Percentiles rank a stretch among this genome's conserved stretches.
phyloP scores from a whole-genome alignment of 2,888 invertebrate genomes.

The Megalurothrips usitatus region DNA sequence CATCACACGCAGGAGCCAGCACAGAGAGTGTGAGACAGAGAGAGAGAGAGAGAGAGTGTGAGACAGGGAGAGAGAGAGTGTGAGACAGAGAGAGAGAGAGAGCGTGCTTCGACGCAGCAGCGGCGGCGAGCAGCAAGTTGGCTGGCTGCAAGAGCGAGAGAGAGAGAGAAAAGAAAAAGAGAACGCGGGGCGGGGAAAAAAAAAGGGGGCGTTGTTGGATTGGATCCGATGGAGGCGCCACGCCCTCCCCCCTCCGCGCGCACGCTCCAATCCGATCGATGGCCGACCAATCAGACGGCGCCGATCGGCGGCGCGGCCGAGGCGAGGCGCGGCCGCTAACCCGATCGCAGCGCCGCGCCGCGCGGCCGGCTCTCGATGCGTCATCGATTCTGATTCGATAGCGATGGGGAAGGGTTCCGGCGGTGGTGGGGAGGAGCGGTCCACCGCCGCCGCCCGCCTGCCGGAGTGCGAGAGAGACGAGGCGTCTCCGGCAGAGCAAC shows the following conservation, averaged over 20 bases:
- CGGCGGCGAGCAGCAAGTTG: no score
- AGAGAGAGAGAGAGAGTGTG: no score
- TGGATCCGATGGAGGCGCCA: background rate
- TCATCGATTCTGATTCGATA: slow-evolving; percentile 16
- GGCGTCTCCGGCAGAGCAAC: no score
- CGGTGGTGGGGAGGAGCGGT: background rate
- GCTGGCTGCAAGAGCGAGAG: background rate
- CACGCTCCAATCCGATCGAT: slow-evolving; percentile 16
- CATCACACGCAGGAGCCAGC: no score
- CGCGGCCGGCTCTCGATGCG: background rate
- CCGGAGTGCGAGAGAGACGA: background rate
- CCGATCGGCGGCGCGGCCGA: background rate
- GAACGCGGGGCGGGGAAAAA: background rate
- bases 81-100: background rate
- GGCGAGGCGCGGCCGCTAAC: background rate
- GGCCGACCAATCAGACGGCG: slow-evolving; percentile 10
- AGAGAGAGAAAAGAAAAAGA: background rate
- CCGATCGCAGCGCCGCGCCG: background rate
- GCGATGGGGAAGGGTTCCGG: background rate
- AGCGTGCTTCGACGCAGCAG: background rate
- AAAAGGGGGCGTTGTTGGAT: background rate
- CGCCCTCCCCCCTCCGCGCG: background rate
- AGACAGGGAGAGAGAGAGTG: background rate
- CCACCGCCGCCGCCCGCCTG: background rate
- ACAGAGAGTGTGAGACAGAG: no score